Conservation (phyloP, 2,888 invertebrate genomes). For the Polymixis lichenea region DNA sequence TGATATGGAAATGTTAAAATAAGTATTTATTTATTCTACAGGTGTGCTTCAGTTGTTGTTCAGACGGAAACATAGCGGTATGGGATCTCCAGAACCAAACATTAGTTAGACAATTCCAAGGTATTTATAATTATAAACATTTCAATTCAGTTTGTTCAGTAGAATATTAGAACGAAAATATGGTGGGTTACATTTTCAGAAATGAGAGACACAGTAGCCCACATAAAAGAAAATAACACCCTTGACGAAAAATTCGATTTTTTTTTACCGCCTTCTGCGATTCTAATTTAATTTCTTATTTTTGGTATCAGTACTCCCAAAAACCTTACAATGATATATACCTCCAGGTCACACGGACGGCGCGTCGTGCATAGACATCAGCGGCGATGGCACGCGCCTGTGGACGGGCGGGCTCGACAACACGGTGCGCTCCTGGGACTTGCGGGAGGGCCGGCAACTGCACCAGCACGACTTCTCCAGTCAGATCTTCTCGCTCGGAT, state of each 20-base stretch:
- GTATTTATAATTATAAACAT: slow-evolving; percentile 69
- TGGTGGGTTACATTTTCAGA: background rate
- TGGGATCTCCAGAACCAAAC: slow-evolving; percentile 98
- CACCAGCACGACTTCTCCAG: slow-evolving; percentile 99
- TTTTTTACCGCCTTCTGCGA: no score
- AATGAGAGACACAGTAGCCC: background rate
- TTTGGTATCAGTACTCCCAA: background rate
- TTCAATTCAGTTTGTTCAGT: background rate
- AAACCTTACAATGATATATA: background rate
- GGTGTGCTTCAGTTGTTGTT: slow-evolving; percentile 99
- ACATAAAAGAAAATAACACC: background rate
- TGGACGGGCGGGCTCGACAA: slow-evolving; percentile 99
- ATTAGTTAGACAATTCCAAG: slow-evolving; percentile 97
- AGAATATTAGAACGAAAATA: background rate
- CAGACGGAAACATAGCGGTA: slow-evolving; percentile 99
- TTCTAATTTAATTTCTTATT: no score
- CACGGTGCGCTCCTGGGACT: slow-evolving; percentile 99
- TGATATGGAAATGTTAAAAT: no score
- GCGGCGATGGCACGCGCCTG: slow-evolving; percentile 96
- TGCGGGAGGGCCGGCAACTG: slow-evolving; percentile 97
- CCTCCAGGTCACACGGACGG: slow-evolving; percentile 97
- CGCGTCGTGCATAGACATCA: slow-evolving; percentile 99
- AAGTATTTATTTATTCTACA: slow-evolving; percentile 65
- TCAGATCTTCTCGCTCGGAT: slow-evolving; percentile 96
- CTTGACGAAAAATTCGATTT: no score